Evolutionary conservation across 2,888 invertebrate species (phyloP), one percentile per base, ranked within the genome.

Genomic region (Perdita meconis): DNA sequence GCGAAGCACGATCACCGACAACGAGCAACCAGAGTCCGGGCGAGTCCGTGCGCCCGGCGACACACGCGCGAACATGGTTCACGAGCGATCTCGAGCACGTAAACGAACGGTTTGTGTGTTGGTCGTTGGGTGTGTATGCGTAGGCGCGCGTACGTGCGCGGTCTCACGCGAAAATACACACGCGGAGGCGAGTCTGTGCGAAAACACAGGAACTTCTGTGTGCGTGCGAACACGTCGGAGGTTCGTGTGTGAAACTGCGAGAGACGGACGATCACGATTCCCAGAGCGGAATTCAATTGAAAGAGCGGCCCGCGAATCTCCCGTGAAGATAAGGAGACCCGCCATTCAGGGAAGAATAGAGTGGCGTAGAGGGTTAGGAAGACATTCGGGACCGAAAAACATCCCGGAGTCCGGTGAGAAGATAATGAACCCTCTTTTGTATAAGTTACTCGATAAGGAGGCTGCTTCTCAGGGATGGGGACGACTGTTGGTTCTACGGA

Each of bases 301-400:
- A 72, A 57, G 66, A 55, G 60, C 65, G 83, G 59, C 10, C 81
- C 86, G 89, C 90, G 90, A 90, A 91, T 91, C 90, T 91, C 83
- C 85, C 85, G 85, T 83, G 84, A 87, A 90, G 91, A 91, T 91
- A 91, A 91, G 90, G 88, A 82, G 81, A 66, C 69, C n/a, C 74
- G 67, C 66, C 75, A 78, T 83, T 83, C 81, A 71, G 59, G 71
- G 65, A 72, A 80, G 81, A 85, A 86, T 73, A 75, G 80, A 60
- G 66, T 70, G 69, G 75, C 42, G 68, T 44, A 74, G 66, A 70
- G 70, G 72, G 67, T 75, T 77, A 63, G 82, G 82, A 76, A 77
- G 84, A 83, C 79, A 80, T 83, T 74, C 76, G 84, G 72, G 63
- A 56, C 77, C 73, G 73, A 60, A 71, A 70, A 53, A 66, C 80